Base-by-base conservation (phyloP, 2,113 vertebrate genomes). In the Anthoscopus minutus region DNA sequence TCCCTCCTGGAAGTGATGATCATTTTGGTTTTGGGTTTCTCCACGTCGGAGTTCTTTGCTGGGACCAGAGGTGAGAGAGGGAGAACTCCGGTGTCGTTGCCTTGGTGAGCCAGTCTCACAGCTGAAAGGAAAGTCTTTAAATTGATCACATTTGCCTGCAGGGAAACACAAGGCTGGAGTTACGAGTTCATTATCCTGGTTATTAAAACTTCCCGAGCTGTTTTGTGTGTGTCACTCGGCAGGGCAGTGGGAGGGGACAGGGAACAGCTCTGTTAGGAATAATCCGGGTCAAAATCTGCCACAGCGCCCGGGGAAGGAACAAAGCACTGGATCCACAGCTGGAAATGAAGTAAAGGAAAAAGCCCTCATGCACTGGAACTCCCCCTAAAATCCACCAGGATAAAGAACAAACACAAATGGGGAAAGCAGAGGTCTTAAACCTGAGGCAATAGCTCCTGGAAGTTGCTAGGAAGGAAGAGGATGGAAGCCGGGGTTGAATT, bases 21-120 rank as follows among this genome's bases (percentile, higher is more conserved):
- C 97, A 99, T 98, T 93, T 98, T 99, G 72, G 98, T 98, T 98
- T 99, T 99, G 44, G 98, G 99, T 35, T 99, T 99, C 92, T 99
- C 99, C 48, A 99, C 99, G 15, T 99, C 99, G 2, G 98, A 98
- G 83, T 98, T 98, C 23, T 99, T 99, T 2, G 98, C 98, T 3
- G 99, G 98, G 35, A 98, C 98, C 58, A 99, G 96, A 4, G 98
- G 95, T 48, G 98, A 99, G 65, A 99, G 98, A 2, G 98, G 97
- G 18, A 99, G 96, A 11, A 91, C 95, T 54, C 96, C 98, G 2
- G 96, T 18, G 74, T 98, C 97, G 19, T 92, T 98, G 54, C 99
- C 99, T 96, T 97, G 98, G 96, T 99, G 98, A 87, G 99, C 99
- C 97, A 99, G 96, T 64, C 98, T 98, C 88, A 98, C 94, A 9